Base-by-base conservation (phyloP, 2,888 invertebrate species). In the Lissocephala sabroskyi region DNA sequence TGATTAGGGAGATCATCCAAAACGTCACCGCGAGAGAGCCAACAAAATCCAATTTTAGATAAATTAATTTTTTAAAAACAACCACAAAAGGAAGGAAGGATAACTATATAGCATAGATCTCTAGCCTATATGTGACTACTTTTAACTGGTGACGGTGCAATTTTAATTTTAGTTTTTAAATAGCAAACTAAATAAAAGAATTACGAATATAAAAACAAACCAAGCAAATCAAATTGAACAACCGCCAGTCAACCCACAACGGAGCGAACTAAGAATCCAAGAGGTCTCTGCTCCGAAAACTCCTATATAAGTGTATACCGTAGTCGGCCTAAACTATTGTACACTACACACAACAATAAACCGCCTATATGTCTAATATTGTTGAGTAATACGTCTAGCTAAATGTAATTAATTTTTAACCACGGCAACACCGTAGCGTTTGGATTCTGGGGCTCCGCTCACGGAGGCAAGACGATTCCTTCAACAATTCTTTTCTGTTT, bases 121-220 rank as follows among this genome's bases (percentile, higher is more conserved):
- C 55, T 49, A 56, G 63, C 52, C 56, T 54, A 51, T 50, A 60
- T 23, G 42, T 49, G 64, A 60, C 51, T 47, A 65, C 59, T 63
- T 57, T 61, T 57, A 68, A 71, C 65, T 71, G 79, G 78, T 79
- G 78, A 79, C 65, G 79, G 75, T 77, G 78, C 75, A 79, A 77
- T 70, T 73, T 73, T 75, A 74, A 65, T 75, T 77, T 71, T 65
- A 66, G 61, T 37, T 6, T 18, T n/a, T 30, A 37, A 18, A 37
- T 19, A 37, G 47, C 40, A 52, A 23, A 39, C 41, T 26, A 43
- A 37, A 35, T 40, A 3, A 23, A 23, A 23, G 7, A 48, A 56
- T 62, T 62, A 60, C 40, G 29, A 45, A 26, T 23, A 23, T 23
- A 23, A 23, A 23, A 73, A 57, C 47, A 37, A 59, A 57, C 19